Base-by-base conservation (phyloP, 2,113 vertebrate species). In the Labrus mixtus region DNA sequence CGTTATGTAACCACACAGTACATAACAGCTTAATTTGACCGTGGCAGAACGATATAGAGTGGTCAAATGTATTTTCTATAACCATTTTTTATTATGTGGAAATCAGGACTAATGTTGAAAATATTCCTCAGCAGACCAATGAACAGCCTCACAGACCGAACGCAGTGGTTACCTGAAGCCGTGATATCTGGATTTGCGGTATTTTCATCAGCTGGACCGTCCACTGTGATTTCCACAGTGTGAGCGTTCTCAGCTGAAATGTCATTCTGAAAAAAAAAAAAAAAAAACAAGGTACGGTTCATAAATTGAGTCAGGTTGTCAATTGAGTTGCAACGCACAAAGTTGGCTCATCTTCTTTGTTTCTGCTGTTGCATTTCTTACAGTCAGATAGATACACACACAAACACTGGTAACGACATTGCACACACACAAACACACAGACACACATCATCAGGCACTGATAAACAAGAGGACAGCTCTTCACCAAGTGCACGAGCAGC, bases 131-230 rank as follows among this genome's bases (percentile, higher is more conserved):
- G 50, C 46, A 48, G 19, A 17, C 46, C 46, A 13, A n/a, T 51
- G 6, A 81, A 59, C 16, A 53, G 51, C 13, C 12, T 67, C 10
- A 15, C 10, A 17, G 10, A 11, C 15, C 74, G 2, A 67, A 46
- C 11, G 45, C 15, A n/a, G 65, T 39, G 23, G 3, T 91, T 96
- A 98, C 97, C 98, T 95, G 96, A 95, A 75, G 95, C 95, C 2
- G 96, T 95, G 85, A 83, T 94, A 73, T 96, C 95, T 70, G 96
- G 95, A 79, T 96, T 94, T 0, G 92, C 90, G 51, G 95, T 88
- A 25, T 93, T 95, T 68, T 94, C 94, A 48, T 96, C 93, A 22
- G 94, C 93, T 50, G 96, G 95, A 15, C 95, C 86, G 0, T 96
- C 95, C 84, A 95, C 84, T 77, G 93, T 91, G 33, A 92, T 95